Evolutionary conservation across 23 tunicate genomes (phyloP).

Genomic region (Styela plicata): DNA sequence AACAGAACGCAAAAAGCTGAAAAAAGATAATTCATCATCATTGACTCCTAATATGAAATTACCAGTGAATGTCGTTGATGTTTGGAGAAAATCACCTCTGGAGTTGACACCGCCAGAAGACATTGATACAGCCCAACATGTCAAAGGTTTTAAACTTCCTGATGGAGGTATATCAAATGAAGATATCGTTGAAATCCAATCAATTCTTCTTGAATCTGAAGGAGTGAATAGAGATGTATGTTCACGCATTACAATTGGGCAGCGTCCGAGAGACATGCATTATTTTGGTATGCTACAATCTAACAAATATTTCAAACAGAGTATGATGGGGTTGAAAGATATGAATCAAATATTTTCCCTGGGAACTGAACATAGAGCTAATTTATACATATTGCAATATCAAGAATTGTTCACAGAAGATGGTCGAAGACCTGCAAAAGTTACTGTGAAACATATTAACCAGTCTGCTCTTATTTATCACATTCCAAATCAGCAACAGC

Average conservation of each 20-base stretch:
- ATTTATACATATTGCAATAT: slow-evolving; percentile 75
- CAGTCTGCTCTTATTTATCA: slow-evolving; percentile 21
- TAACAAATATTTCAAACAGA: slow-evolving; percentile 74
- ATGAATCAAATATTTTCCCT: slow-evolving; percentile 58
- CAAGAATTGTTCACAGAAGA: slow-evolving; percentile 95
- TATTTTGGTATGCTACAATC: slow-evolving; percentile 86
- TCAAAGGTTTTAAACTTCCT: slow-evolving; percentile 31
- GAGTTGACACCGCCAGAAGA: slow-evolving; percentile 19
- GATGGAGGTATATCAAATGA: slow-evolving; percentile 10
- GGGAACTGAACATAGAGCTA: slow-evolving; percentile 78
- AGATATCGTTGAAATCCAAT: slow-evolving; percentile 65
- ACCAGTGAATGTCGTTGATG: slow-evolving; percentile 53
- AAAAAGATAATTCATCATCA: background rate
- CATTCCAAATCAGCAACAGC: slow-evolving; percentile 72
- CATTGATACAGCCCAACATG: slow-evolving; percentile 39
- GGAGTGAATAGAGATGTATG: slow-evolving; percentile 56
- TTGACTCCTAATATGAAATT: slow-evolving; percentile 38
- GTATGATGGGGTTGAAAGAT: background rate
- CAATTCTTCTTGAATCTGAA: slow-evolving; percentile 68
- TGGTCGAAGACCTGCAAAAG: slow-evolving; percentile 86
- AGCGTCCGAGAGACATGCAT: slow-evolving; percentile 83
- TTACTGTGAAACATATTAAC: slow-evolving; percentile 37
- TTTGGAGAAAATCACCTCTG: slow-evolving; percentile 61
- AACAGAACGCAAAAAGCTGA: slow-evolving; percentile 31
- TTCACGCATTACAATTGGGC: slow-evolving; percentile 73